phyloP scores from a whole-genome alignment of 2,888 invertebrate species.

The Heliconius erato region DNA sequence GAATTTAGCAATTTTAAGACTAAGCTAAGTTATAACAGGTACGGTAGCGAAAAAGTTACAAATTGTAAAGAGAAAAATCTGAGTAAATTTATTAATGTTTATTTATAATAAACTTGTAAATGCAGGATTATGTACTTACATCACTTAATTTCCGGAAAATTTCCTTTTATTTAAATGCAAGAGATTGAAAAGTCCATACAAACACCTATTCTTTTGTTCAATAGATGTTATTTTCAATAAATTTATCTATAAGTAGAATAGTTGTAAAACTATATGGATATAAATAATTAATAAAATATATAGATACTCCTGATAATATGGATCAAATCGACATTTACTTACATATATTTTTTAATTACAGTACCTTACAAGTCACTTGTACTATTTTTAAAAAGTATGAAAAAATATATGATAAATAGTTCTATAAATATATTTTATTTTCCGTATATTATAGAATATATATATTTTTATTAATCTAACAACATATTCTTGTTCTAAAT shows the following conservation, averaged over 20 bases:
- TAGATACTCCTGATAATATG: no score
- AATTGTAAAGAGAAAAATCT: not conserved
- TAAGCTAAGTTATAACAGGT: conserved; percentile 35
- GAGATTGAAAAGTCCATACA: not conserved
- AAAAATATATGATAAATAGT: not conserved
- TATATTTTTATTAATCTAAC: not conserved
- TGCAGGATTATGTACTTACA: not conserved
- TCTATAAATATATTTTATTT: not conserved
- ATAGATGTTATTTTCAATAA: not conserved
- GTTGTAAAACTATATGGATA: no score
- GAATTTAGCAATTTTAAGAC: conserved; percentile 75
- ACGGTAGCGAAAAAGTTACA: conserved; percentile 34
- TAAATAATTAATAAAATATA: no score
- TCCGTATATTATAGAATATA: not conserved
- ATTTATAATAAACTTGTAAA: not conserved
- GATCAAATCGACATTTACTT: not conserved
- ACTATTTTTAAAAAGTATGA: not conserved
- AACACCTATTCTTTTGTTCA: not conserved
- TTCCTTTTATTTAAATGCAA: not conserved
- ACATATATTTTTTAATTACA: not conserved
- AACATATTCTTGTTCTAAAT: not conserved
- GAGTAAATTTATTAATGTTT: conserved; percentile 8
- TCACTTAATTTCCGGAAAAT: not conserved
- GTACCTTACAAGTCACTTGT: no score
- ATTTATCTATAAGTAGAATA: not conserved